phyloP scores from a whole-genome alignment of 23 tunicate species.

The Botrylloides violaceus region DNA sequence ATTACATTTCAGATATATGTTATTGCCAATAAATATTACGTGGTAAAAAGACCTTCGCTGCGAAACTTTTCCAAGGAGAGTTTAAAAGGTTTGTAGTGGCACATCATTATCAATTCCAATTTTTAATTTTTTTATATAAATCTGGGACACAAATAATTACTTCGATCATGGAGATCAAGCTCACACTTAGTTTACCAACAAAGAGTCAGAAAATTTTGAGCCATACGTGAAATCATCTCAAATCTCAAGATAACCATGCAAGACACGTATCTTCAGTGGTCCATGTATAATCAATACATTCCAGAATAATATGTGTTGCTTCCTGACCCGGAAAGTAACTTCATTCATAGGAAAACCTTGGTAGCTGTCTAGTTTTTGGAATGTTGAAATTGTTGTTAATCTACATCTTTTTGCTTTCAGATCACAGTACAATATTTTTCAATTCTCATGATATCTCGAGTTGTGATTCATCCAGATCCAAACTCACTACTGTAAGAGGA shows the following conservation, averaged over 20 bases:
- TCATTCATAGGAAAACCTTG: neutral
- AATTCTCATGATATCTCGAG: constrained; percentile 80
- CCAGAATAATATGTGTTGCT: too few species aligned
- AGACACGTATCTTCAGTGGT: too few species aligned
- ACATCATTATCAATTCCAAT: neutral
- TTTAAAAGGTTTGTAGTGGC: constrained; percentile 25
- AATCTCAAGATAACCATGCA: too few species aligned
- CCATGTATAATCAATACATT: too few species aligned
- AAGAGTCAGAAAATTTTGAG: too few species aligned
- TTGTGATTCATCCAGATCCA: constrained; percentile 47
- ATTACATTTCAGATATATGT: constrained; percentile 48
- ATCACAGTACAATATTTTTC: constrained; percentile 73
- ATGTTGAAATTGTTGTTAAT: neutral
- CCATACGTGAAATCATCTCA: too few species aligned
- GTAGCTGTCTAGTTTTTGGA: neutral
- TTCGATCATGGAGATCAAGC: too few species aligned
- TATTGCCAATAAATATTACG: constrained; percentile 52
- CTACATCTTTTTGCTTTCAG: neutral
- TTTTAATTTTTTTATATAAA: neutral
- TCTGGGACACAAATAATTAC: neutral
- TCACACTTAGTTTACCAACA: too few species aligned
- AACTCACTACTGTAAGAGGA: constrained; percentile 50
- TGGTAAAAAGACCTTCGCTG: constrained; percentile 78
- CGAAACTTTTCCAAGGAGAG: constrained; percentile 38
- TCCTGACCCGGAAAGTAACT: too few species aligned